Percentiles rank a stretch among this genome's conserved stretches.
Evolutionary conservation across 2,888 invertebrate genomes (phyloP).

Genomic region (Piscicola geometra): DNA sequence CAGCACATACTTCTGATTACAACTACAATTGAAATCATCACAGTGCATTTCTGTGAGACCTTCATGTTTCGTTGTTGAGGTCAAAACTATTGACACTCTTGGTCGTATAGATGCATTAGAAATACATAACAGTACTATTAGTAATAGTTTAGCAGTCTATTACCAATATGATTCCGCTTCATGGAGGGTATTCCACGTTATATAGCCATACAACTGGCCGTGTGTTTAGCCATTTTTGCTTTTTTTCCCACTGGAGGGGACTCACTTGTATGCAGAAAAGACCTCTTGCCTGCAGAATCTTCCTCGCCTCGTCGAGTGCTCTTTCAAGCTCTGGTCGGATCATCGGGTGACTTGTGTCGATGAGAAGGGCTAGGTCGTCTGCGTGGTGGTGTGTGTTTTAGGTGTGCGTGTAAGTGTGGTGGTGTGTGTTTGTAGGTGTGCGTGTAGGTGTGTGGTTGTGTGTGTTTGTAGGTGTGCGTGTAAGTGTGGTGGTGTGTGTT

Average conservation of each 20-base stretch:
- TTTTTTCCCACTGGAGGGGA: neutral
- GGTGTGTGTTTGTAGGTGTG: neutral
- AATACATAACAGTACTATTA: too few species aligned
- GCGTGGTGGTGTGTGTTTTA: neutral
- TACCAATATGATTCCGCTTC: neutral
- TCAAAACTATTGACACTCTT: too few species aligned
- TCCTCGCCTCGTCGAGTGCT: constrained; percentile 42
- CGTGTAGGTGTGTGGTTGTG: neutral
- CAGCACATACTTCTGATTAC: too few species aligned
- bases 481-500: neutral
- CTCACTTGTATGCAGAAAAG: constrained; percentile 44
- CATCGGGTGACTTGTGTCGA: constrained; percentile 45
- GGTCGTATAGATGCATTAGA: too few species aligned
- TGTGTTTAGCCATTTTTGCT: neutral
- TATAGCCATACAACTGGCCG: neutral
- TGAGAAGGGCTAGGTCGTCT: constrained; percentile 45
- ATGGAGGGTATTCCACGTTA: neutral
- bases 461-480: constrained; percentile 2
- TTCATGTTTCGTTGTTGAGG: too few species aligned
- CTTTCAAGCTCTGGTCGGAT: constrained; percentile 44
- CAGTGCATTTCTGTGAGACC: too few species aligned
- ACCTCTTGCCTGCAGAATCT: constrained; percentile 42
- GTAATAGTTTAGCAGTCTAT: too few species aligned
- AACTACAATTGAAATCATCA: too few species aligned
- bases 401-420: constrained; percentile 1